Base-by-base conservation (phyloP, 2,797 vertebrate genomes). In the Mormyrus proboscirostris region DNA sequence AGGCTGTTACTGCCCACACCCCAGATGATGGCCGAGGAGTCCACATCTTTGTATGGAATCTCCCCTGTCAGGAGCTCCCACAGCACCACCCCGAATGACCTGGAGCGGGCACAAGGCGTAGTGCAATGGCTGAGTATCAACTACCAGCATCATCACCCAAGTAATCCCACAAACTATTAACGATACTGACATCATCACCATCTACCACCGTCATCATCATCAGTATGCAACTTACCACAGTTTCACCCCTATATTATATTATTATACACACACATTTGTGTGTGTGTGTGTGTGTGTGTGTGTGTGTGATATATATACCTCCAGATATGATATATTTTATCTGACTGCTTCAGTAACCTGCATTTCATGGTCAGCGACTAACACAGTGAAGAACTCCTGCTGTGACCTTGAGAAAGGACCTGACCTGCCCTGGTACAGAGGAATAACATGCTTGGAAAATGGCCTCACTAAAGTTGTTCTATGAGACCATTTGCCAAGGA, bases 11-110 rank as follows among this genome's bases (percentile, higher is more conserved):
- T 99, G 88, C 99, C 99, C 14, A 99, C 99, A 3, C 99, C 99
- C 99, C 99, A 99, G 73, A 99, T 99, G 89, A 99, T 99, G 93
- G 99, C 99, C 0, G 99, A 99, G 3, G 99, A 99, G 92, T 99
- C 98, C 41, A 99, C 99, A 0, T 99, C 98, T 93, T 99, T 99
- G 94, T 99, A 99, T 1, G 99, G 99, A 92, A 99, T 98, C 94
- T 99, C 99, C 90, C 98, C 98, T 0, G 99, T 99, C 59, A 99
- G 96, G 91, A 99, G 94, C 92, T 99, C 99, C 99, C 99, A 99
- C 88, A 99, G 94, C 88, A 99, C 98, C n/a, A 99, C 99, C 1
- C 99, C 99, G 91, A 99, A 99, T 0, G 99, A 99, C 99, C 99
- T 99, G 90, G 2, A 2, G 22, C 38, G 55, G 33, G 2, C 53